Conservation (phyloP, 2,888 invertebrate genomes). For the Galerucella pusilla region DNA sequence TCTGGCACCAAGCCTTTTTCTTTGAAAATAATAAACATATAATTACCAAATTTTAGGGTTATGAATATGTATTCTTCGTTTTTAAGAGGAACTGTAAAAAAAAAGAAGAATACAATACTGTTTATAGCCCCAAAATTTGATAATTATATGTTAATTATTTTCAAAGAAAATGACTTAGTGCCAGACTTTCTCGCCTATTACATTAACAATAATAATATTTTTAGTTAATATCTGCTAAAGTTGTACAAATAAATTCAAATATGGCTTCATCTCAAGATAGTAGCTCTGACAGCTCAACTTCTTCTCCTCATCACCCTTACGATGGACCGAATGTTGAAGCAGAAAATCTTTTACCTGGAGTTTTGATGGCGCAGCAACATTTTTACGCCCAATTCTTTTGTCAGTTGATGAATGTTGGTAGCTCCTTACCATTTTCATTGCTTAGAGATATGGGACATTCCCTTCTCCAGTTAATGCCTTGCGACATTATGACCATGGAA, state of each 20-base stretch:
- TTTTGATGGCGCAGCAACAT: conserved; percentile 85
- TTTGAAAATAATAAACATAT: too few relatives aligned
- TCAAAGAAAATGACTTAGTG: too few relatives aligned
- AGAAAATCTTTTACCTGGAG: conserved; percentile 91
- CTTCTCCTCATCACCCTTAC: conserved; percentile 89
- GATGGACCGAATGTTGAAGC: conserved; percentile 84
- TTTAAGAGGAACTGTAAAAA: too few relatives aligned
- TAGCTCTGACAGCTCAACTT: conserved; percentile 93
- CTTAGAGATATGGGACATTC: conserved; percentile 86
- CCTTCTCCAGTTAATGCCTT: conserved; percentile 83
- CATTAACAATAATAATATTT: conserved; percentile 32
- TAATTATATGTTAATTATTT: too few relatives aligned
- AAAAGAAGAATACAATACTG: too few relatives aligned
- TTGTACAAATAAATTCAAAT: conserved; percentile 78
- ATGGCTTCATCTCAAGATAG: conserved; percentile 88
- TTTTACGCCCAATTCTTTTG: conserved; percentile 84
- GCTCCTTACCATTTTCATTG: conserved; percentile 80
- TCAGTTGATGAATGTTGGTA: conserved; percentile 89
- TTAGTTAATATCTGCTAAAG: conserved; percentile 79
- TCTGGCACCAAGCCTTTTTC: too few relatives aligned
- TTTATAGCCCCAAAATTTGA: too few relatives aligned
- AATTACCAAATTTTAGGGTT: too few relatives aligned
- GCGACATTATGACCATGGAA: conserved; percentile 69
- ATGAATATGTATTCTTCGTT: too few relatives aligned
- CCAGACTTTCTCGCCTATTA: too few relatives aligned